phyloP scores from a whole-genome alignment of 2,113 vertebrate genomes.

The Strigops habroptila region DNA sequence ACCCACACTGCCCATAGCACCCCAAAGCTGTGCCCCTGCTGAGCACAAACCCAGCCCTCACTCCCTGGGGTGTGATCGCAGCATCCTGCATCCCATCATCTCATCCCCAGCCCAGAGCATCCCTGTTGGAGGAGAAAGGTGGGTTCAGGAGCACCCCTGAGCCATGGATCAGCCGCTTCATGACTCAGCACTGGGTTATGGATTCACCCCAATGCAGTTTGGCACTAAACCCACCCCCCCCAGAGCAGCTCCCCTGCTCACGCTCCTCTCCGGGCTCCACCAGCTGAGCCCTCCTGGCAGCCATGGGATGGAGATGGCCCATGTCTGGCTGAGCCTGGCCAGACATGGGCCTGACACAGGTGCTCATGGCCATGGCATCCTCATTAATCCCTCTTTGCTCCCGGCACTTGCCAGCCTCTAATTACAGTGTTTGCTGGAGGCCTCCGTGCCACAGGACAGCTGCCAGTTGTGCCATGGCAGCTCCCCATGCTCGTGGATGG shows the following conservation, averaged over 20 bases:
- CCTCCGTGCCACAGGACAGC: accelerated
- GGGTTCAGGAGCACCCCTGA: not conserved
- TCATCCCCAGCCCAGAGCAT: not conserved
- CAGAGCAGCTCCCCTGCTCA: not conserved
- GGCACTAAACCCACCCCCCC: not conserved
- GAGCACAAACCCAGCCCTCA: not conserved
- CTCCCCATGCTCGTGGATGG: not conserved
- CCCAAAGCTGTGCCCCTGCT: not conserved
- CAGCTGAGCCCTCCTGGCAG: not conserved
- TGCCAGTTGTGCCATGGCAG: not conserved
- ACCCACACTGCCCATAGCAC: not conserved
- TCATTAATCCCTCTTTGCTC: not conserved
- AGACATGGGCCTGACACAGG: not conserved
- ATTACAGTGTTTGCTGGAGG: not conserved
- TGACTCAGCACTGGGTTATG: not conserved
- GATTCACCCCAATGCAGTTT: not conserved
- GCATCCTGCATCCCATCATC: not conserved
- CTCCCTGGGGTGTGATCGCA: accelerated
- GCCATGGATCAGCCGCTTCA: accelerated
- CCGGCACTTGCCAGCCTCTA: not conserved
- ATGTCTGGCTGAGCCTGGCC: not conserved
- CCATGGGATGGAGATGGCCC: not conserved
- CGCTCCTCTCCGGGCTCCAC: not conserved
- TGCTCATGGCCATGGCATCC: accelerated
- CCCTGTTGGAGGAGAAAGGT: accelerated